A percentile compares a stretch with the other conserved stretches of the same genome.
Evolutionary conservation across 2,797 vertebrate species (phyloP).

Genomic region (Megalops cyprinoides): DNA sequence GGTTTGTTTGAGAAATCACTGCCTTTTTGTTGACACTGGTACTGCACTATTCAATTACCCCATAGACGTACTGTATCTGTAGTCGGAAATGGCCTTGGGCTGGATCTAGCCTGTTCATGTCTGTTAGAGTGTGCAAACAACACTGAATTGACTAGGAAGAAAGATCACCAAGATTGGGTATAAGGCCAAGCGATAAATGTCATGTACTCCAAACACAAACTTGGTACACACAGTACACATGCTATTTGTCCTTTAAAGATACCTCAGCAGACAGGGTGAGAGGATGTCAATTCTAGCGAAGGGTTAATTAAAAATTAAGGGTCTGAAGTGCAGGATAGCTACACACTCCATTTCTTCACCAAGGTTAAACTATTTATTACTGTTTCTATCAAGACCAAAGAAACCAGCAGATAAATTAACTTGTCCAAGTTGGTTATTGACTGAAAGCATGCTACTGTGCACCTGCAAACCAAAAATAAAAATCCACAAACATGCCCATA

Average conservation of each 20-base stretch:
- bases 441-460: background rate
- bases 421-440: conserved; percentile 16
- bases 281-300: background rate
- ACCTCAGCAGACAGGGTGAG: background rate
- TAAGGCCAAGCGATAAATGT: conserved; percentile 18
- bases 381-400: background rate
- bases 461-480: conserved; percentile 9
- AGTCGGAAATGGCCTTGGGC: background rate
- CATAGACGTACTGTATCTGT: background rate
- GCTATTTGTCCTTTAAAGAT: background rate
- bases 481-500: conserved; percentile 5
- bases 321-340: background rate
- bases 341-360: background rate
- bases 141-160: conserved; percentile 15
- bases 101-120: conserved; percentile 5
- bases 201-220: background rate
- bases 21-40: background rate
- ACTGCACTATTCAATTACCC: conserved; percentile 17
- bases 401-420: conserved; percentile 23
- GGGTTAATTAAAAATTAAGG: conserved; percentile 16
- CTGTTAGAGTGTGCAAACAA: conserved; percentile 20
- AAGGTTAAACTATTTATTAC: conserved; percentile 23
- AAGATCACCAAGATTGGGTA: conserved; percentile 17
- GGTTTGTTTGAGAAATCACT: background rate
- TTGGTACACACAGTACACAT: background rate